Evolutionary conservation across 2,113 vertebrate species (phyloP).

Genomic region (Calidris pugnax): DNA sequence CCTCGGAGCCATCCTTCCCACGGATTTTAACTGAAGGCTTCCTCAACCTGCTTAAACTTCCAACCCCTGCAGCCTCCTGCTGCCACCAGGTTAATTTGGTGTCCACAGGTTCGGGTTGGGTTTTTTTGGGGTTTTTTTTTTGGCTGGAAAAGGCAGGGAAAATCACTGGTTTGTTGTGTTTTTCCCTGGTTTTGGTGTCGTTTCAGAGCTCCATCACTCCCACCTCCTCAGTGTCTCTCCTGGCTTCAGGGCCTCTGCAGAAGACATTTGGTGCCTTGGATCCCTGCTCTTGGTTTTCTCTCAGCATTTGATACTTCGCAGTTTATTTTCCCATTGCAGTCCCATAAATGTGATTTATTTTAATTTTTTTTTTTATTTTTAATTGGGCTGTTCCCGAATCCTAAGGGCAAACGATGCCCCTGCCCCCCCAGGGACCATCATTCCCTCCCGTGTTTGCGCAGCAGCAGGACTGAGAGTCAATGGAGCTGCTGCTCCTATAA

Average conservation of each 20-base stretch:
- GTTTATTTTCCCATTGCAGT: background rate
- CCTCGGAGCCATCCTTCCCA: background rate
- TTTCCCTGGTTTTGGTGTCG: background rate
- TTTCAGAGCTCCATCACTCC: rapidly evolving
- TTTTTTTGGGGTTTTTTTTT: background rate
- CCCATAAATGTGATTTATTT: background rate
- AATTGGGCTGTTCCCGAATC: background rate
- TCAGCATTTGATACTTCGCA: background rate
- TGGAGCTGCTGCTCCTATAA: background rate
- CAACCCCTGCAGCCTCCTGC: background rate
- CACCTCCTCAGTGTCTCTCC: background rate
- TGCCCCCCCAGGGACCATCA: rapidly evolving
- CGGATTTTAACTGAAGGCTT: background rate
- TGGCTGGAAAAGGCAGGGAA: background rate
- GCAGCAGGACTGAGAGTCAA: background rate
- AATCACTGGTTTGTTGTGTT: rapidly evolving
- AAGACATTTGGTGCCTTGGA: background rate
- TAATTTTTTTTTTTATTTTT: background rate
- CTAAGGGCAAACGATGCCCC: background rate
- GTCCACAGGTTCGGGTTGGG: background rate
- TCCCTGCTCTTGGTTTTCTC: background rate
- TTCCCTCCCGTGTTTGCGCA: background rate
- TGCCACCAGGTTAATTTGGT: background rate
- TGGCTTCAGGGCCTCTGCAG: background rate
- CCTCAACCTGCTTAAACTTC: background rate